A percentile compares a stretch with the other conserved stretches of the same genome.
phyloP scores from a whole-genome alignment of 2,113 vertebrate genomes.

The Tychaedon coryphoeus region DNA sequence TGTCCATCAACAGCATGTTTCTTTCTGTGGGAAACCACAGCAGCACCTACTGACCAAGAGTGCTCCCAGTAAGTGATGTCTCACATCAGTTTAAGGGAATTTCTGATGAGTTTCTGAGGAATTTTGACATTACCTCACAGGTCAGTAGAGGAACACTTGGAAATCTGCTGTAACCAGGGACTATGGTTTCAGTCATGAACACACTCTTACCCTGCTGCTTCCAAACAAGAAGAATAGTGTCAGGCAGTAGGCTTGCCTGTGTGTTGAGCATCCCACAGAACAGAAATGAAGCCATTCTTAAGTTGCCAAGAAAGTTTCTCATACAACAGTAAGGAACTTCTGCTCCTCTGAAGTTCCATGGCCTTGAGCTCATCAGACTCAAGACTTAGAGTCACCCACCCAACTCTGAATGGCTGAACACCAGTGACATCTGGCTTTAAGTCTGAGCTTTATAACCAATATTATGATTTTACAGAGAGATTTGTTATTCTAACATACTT shows the following conservation, averaged over 20 bases:
- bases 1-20: accelerated
- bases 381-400: background rate
- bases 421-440: background rate
- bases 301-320: background rate
- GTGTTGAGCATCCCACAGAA: background rate
- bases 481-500: background rate
- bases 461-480: background rate
- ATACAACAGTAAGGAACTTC: background rate
- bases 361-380: background rate
- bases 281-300: background rate
- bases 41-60: background rate
- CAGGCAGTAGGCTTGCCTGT: background rate
- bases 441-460: background rate
- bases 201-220: background rate
- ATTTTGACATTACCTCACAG: background rate
- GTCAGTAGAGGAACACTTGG: accelerated
- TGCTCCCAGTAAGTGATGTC: background rate
- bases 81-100: background rate
- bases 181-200: background rate
- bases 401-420: background rate
- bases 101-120: background rate
- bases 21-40: background rate
- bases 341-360: background rate
- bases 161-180: background rate
- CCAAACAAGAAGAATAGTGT: accelerated